These are phyloP conservation scores for Stenoptilia bipunctidactyla DNA, from an alignment of 2,888 invertebrate species.

Conservation along the genomic window DNA sequence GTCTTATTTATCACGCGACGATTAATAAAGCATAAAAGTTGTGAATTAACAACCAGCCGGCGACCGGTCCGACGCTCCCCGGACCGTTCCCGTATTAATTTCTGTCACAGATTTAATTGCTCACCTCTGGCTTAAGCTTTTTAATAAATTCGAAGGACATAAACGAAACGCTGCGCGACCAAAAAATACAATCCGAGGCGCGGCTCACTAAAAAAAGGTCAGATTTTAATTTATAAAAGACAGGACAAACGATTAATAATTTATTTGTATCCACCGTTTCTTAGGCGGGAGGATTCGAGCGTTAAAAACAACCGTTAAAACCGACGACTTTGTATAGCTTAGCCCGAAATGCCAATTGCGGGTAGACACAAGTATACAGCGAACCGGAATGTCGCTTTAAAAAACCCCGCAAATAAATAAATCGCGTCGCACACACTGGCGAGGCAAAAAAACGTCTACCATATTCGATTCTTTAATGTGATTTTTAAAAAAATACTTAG, in stretches of 20 bases:
- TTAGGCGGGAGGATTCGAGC: constrained; percentile 59
- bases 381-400: constrained; percentile 68
- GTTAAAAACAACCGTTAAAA: constrained; percentile 71
- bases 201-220: constrained; percentile 55
- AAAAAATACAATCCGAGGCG: constrained; percentile 50
- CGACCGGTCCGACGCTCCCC: constrained; percentile 32
- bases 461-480: constrained; percentile 72
- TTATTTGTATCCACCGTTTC: constrained; percentile 68
- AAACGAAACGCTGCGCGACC: constrained; percentile 52
- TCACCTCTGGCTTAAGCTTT: constrained; percentile 63
- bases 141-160: constrained; percentile 67
- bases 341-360: constrained; percentile 70
- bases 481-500: constrained; percentile 65
- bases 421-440: constrained; percentile 65
- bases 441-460: constrained; percentile 58
- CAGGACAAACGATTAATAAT: constrained; percentile 73
- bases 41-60: constrained; percentile 41
- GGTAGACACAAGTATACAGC: constrained; percentile 71
- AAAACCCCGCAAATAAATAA: constrained; percentile 69
- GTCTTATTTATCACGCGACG: constrained; percentile 35
- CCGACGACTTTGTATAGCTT: constrained; percentile 67
- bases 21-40: constrained; percentile 45
- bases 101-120: constrained; percentile 67
- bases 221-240: constrained; percentile 71
- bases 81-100: constrained; percentile 58